Base-by-base conservation (phyloP, 2,888 invertebrate species). In the Dusona sp. region DNA sequence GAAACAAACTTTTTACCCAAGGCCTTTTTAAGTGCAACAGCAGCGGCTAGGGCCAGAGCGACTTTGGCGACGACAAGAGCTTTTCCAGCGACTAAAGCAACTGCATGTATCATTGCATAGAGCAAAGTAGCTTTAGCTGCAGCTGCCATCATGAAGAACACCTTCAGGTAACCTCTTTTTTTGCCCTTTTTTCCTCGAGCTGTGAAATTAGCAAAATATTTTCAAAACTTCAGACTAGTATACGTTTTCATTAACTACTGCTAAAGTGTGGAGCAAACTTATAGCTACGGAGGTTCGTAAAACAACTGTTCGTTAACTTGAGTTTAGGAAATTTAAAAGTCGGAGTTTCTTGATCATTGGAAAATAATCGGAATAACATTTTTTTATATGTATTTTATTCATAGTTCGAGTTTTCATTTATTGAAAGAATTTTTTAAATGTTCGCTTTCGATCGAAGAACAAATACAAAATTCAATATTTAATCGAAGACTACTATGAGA, bases 21-120 rank as follows among this genome's bases (percentile, higher is more conserved):
- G 22, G 92, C 87, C 88, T 98, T 98, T 95, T 97, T 98, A 92
- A 98, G 95, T 11, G 97, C 97, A 87, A 98, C 96, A 88, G 98
- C 97, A 89, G 96, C 97, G 83, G 98, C 97, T 79, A 98, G 95
- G 0, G 97, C 97, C 73, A 98, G 94, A 1, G 98, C 98, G 90
- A 98, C 94, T 93, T 98, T 98, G 70, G 97, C 97, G 33, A 98
- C 97, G 89, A 98, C 97, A 86, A 98, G 94, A 74, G 98, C 98
- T 94, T 98, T 98, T 89, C 97, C 98, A 65, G 98, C 98, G 74
- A 98, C 93, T 74, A 97, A 95, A 36, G 98, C 97, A 54, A 98
- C 94, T 3, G 97, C 97, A 86, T 98, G 98, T 87, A 97, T 96
- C 45, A 97, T 97, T 61, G 97, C 94, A 38, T 98, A 98, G 57